Base-by-base conservation (phyloP, 2,888 invertebrate genomes). In the Noctua janthina region DNA sequence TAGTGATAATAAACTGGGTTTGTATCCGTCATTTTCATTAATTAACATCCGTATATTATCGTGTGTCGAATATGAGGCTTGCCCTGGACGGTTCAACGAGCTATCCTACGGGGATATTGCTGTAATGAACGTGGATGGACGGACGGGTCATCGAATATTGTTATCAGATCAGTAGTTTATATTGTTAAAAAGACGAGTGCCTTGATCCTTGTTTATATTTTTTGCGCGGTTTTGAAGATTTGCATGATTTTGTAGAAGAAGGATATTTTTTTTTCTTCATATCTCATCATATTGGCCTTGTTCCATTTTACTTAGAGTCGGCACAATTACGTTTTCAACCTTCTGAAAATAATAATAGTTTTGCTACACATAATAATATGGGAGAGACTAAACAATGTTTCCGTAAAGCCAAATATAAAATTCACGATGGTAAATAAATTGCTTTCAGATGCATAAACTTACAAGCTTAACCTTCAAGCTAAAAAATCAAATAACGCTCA, bases 1-100 rank as follows among this genome's bases (percentile, higher is more conserved):
- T 35, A 76, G 15, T 69, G 11, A 70, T 78, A 74, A 69, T 70
- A 84, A 43, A 70, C 62, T 35, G 8, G 23, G 56, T n/a, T 49
- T 78, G 73, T 84, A 66, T 35, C 29, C n/a, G 29, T 46, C n/a
- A 35, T 64, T 49, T 74, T 71, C 66, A n/a, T 71, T 79, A 71
- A 71, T 84, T 84, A 69, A 67, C 67, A 74, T 54, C 3, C 7
- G 23, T 46, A 49, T 71, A 67, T 29, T 74, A 72, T 78, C 6
- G 13, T 46, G 11, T 35, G n/a, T n/a, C 49, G 23, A 62, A 68
- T 67, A 72, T 43, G 15, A 51, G 13, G 23, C 17, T 29, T 54
- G 54, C 23, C 10, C 39, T 62, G 15, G 39, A 17, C 4, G 13
- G 17, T 67, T 51, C 23, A 71, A 68, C n/a, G 17, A 74, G 67